Evolutionary conservation across 2,888 invertebrate species (phyloP).

Genomic region (Lasioglossum oenotherae): DNA sequence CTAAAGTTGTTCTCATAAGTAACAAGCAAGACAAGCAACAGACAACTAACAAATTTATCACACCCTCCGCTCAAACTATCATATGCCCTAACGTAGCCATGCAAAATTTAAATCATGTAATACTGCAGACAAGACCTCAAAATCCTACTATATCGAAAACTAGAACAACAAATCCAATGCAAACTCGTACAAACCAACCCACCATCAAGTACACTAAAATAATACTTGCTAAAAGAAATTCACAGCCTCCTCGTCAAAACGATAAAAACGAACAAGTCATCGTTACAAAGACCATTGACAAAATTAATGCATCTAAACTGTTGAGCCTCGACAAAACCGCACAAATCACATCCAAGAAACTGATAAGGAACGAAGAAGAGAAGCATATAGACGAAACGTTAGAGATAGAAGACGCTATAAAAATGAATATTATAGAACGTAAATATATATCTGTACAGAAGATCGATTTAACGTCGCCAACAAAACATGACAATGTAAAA

Average conservation of each 20-base stretch:
- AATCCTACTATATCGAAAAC: conserved; percentile 58
- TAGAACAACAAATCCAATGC: conserved; percentile 63
- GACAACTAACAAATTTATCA: conserved; percentile 56
- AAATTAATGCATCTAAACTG: conserved; percentile 63
- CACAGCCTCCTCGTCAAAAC: conserved; percentile 59
- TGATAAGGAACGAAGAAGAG: conserved; percentile 58
- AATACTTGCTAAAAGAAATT: conserved; percentile 84
- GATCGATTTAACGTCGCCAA: conserved; percentile 59
- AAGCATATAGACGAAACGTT: conserved; percentile 62
- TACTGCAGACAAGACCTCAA: conserved; percentile 69
- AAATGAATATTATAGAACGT: conserved; percentile 78
- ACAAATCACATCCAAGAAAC: conserved; percentile 56
- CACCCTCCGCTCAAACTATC: conserved; percentile 64
- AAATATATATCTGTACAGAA: conserved; percentile 68
- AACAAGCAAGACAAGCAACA: conserved; percentile 79
- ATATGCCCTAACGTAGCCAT: conserved; percentile 64
- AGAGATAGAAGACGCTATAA: conserved; percentile 79
- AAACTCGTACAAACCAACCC: conserved; percentile 69
- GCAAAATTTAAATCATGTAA: conserved; percentile 68
- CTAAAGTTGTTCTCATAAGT: conserved; percentile 80
- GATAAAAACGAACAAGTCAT: conserved; percentile 75
- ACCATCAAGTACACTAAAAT: conserved; percentile 85
- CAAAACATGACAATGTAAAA: conserved; percentile 28
- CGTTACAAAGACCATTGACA: conserved; percentile 74
- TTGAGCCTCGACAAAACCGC: conserved; percentile 67